Evolutionary conservation across 1,140 invertebrate species (phyloP), one percentile per base, ranked within the genome.

Genomic region (Macrocentrus cingulum): DNA sequence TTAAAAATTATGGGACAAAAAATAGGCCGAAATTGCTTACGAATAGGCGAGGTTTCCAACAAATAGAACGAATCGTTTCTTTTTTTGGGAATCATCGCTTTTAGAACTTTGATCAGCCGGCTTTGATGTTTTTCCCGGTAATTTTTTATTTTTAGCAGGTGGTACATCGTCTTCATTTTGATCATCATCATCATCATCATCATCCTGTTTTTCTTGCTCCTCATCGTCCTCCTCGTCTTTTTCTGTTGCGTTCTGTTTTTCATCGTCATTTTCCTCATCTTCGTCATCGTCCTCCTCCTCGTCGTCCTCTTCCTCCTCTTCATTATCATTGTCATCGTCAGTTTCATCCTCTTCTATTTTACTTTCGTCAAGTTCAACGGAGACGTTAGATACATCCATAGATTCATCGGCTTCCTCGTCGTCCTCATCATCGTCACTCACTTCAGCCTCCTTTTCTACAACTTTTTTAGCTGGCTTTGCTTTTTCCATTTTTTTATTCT

Each of bases 31-130:
- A 41, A 60, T 41, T 55, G 51, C 67, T 72, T 62, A 76, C 66
- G 67, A 65, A 55, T 69, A 78, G 29, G 79, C 66, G 41, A 83
- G 58, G 70, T 83, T 83, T 58, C 79, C 78, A 44, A 83, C 76
- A 62, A 80, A 82, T n/a, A 83, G 62, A 45, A 82, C 77, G 58
- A 71, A 81, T 72, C 77, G 82, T 62, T 82, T 79, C 1, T 81
- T 74, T 64, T 84, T 80, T 37, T 81, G 52, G 83, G 80, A 54
- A 76, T 77, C 32, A 59, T 65, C 56, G 72, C 70, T 45, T 77
- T 79, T 64, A 81, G 68, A 60, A 62, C 78, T 76, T 61, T 79
- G 68, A 48, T 69, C 68, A 15, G 6, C 44, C 46, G 78, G 66
- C 29, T 72, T 70, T 62, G 76, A 70, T 52, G 79, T 74, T 69